These are phyloP conservation scores for Polypterus bichir DNA, from an alignment of 2,113 vertebrate species.

Conservation along the genomic window DNA sequence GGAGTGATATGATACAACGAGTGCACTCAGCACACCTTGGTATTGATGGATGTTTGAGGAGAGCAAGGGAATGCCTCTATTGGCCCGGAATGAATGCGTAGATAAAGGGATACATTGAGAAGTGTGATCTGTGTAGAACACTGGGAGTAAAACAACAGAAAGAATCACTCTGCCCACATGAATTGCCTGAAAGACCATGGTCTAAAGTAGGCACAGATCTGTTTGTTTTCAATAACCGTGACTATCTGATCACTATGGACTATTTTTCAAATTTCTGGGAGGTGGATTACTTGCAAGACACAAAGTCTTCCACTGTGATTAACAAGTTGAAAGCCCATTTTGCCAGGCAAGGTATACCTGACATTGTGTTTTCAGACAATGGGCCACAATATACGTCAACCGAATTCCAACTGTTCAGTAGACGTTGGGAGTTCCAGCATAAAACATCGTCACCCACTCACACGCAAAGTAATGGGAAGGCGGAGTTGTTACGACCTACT, in stretches of 20 bases:
- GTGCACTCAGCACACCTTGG: no score
- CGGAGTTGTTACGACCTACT: no score
- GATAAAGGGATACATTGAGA: no score
- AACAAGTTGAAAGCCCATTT: background rate
- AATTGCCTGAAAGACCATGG: no score
- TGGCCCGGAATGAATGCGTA: no score
- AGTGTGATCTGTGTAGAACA: no score
- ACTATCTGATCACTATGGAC: constrained; percentile 8
- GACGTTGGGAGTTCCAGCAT: constrained; percentile 1
- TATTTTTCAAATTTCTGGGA: constrained; percentile 3
- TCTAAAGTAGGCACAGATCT: constrained; percentile 3
- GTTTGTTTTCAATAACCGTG: background rate
- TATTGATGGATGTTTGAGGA: no score
- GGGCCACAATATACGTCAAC: no score
- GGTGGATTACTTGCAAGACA: background rate
- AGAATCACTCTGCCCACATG: no score
- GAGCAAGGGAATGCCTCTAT: no score
- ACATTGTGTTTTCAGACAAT: constrained; percentile 1
- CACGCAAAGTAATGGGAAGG: constrained; percentile 7
- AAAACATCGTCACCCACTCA: constrained; percentile 1
- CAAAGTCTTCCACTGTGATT: background rate
- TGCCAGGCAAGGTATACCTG: constrained; percentile 4
- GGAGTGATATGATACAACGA: no score
- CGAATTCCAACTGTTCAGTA: constrained; percentile 1
- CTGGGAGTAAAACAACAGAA: no score